Conservation (phyloP, 2,888 invertebrate genomes). For the Pyrrhia umbra region DNA sequence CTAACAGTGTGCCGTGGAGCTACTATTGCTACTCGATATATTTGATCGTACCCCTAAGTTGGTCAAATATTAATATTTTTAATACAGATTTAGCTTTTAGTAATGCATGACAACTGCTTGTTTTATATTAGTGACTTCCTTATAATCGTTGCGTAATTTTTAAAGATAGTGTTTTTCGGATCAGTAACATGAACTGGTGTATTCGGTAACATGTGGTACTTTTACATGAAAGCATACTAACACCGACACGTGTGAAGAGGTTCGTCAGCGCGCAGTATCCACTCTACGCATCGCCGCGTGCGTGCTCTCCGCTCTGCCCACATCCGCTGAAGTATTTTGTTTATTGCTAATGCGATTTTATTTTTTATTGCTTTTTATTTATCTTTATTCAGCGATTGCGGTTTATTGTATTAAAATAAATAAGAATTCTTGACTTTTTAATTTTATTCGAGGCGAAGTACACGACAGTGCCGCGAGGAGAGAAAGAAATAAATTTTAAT, state of each 20-base stretch:
- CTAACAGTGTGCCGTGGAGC: slow-evolving; percentile 77
- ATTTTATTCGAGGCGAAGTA: slow-evolving; percentile 89
- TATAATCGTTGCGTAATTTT: neutral
- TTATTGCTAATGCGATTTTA: slow-evolving; percentile 91
- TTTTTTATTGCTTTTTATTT: slow-evolving; percentile 90
- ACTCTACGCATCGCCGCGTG: slow-evolving; percentile 81
- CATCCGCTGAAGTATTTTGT: slow-evolving; percentile 91
- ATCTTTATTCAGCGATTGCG: slow-evolving; percentile 91
- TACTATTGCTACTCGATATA: slow-evolving; percentile 58
- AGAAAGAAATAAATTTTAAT: slow-evolving; percentile 91
- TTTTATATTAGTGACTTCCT: neutral
- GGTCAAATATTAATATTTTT: neutral
- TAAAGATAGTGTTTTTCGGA: neutral
- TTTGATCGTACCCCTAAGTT: slow-evolving; percentile 41
- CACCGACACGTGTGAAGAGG: slow-evolving; percentile 12
- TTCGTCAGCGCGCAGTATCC: slow-evolving; percentile 40
- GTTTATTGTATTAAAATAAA: slow-evolving; percentile 91
- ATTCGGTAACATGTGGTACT: neutral
- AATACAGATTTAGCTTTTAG: neutral
- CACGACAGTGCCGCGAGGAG: slow-evolving; percentile 88
- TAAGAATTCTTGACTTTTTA: slow-evolving; percentile 90
- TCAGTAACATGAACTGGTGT: neutral
- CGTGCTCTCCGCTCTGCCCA: slow-evolving; percentile 85
- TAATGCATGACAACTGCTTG: neutral
- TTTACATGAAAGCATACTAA: neutral